Percentiles rank a stretch among this genome's conserved stretches.
Conservation (phyloP, 2,113 vertebrate species). For the Dromiciops gliroides region DNA sequence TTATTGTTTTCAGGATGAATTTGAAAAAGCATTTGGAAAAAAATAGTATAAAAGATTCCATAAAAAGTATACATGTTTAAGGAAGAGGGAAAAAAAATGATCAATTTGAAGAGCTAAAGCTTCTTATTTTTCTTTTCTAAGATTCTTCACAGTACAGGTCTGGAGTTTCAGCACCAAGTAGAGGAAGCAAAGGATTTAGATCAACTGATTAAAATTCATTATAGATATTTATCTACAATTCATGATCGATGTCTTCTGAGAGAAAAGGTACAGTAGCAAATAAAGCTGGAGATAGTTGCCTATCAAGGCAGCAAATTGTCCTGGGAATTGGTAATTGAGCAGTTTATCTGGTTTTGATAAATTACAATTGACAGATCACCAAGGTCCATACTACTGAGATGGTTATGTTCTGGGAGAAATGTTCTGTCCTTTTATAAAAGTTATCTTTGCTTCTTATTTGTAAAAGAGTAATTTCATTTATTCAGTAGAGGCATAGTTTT, state of each 20-base stretch:
- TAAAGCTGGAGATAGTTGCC: neutral
- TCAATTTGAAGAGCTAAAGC: neutral
- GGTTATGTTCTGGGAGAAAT: neutral
- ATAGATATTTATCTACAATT: constrained; percentile 96
- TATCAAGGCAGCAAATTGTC: neutral
- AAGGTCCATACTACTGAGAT: neutral
- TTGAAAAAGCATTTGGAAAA: neutral
- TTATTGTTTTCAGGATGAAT: neutral
- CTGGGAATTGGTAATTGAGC: neutral
- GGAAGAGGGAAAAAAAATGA: neutral
- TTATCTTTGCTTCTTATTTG: neutral
- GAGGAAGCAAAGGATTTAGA: constrained; percentile 98
- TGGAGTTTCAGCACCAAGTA: constrained; percentile 99
- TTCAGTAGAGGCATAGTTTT: neutral
- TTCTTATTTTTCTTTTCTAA: constrained; percentile 76
- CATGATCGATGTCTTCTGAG: constrained; percentile 96
- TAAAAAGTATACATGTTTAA: neutral
- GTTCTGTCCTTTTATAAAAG: neutral
- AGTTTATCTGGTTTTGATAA: neutral
- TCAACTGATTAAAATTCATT: constrained; percentile 98
- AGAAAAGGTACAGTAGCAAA: constrained; percentile 89
- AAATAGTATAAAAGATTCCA: neutral
- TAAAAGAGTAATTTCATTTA: neutral
- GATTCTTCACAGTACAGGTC: constrained; percentile 98
- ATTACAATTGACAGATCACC: neutral